Base-by-base conservation (phyloP, 2,113 vertebrate genomes). In the Bubo scandiacus region DNA sequence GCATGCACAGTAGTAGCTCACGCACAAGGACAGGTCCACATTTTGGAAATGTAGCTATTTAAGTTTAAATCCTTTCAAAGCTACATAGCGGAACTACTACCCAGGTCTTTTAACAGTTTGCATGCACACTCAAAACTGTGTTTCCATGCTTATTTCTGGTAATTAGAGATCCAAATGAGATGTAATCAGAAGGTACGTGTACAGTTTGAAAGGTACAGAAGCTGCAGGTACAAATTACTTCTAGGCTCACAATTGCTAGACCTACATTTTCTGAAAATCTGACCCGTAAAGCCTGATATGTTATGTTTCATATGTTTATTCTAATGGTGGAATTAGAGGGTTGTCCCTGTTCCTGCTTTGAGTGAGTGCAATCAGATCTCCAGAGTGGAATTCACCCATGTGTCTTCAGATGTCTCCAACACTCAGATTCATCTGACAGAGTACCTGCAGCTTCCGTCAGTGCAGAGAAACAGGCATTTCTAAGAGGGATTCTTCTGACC, bases 401-500 rank as follows among this genome's bases (percentile, higher is more conserved):
- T 19, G 10, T n/a, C 32, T 85, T 74, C 3, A 84, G 36, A 38
- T 3, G 9, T 47, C 29, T 43, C 36, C 52, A 68, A 6, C 0
- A 0, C 1, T 2, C 5, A 81, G 40, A 77, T 57, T 12, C 15
- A 65, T 23, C 23, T 66, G 45, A 66, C 18, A 73, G 11, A 54
- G 49, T 12, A 80, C 7, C 9, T 0, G 0, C 0, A 2, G 32
- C 22, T 58, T 83, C 29, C 67, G 54, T 22, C 15, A 65, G 29
- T 0, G 22, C 43, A 91, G 34, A 52, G 22, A 78, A 73, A 84
- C 0, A 54, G 21, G 10, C 7, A 38, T 14, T 85, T 88, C 23
- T 72, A 45, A 51, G 22, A 86, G 19, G 57, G 13, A 20, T 71
- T 54, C 12, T 47, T 55, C 57, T 70, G 55, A 72, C 5, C 29